Base-by-base conservation (phyloP, 2,797 vertebrate species). In the Gorsachius magnificus region DNA sequence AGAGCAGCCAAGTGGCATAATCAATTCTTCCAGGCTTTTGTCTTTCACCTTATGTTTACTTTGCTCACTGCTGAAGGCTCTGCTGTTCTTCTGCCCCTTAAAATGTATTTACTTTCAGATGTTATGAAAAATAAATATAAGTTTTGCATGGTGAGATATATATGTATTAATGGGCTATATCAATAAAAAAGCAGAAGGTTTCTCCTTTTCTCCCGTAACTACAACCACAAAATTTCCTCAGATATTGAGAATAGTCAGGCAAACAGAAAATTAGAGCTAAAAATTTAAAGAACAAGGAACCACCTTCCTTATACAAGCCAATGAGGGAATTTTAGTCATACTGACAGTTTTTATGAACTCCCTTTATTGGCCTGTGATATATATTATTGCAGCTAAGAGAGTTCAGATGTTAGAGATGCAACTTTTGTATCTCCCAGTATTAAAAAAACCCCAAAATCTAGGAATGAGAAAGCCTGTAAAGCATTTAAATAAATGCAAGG, bases 1-100 rank as follows among this genome's bases (percentile, higher is more conserved):
- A 98, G 97, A 98, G 96, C 95, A 98, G 96, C 96, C 94, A 95
- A 97, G 96, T 97, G 95, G 96, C 95, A 97, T 97, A 98, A 98
- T 97, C 97, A 97, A 94, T 97, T 98, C 93, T 97, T 97, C 97
- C 97, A 97, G 97, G 90, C 94, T 95, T 96, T 97, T 97, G 96
- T 97, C 96, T 97, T 98, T 96, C 87, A 97, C 94, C 91, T 97
- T 96, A 94, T 97, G 94, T 97, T 97, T 97, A 96, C 85, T 98
- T 96, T 94, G n/a, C 83, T 92, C 64, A 66, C 71, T 87, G 88
- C 70, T 90, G 95, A 91, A 72, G 45, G 68, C 92, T 96, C 63
- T 74, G 33, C 77, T 93, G 25, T 81, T 94, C 89, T 92, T 94
- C 93, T 90, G 53, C 36, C 58, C 58, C 94, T 95, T 66, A 93